Evolutionary conservation across 2,888 invertebrate genomes (phyloP), one percentile per base, ranked within the genome.

Genomic region (Labia minor): DNA sequence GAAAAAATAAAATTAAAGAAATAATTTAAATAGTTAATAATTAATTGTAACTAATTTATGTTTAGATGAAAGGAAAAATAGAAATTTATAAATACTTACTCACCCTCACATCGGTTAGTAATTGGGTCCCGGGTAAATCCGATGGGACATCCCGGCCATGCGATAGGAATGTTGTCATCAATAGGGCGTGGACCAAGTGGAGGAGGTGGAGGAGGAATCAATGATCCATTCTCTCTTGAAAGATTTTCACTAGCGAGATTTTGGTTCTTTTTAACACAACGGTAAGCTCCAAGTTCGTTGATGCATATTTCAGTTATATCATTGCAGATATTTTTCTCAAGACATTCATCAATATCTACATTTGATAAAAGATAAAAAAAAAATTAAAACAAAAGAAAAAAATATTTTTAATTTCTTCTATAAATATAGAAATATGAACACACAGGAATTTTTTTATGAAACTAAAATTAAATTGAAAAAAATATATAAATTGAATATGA

Each of bases 231-330:
- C 2, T 11, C 14, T 49, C n/a, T 49, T 49, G 3, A 3, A 10
- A 14, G n/a, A 49, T 49, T 49, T 33, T 37, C 49, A 8, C n/a
- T 20, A 3, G 61, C 14, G 14, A 10, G 16, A 14, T 1, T 18
- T 19, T 49, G 26, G 26, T 3, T 77, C 67, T 81, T 74, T 0
- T 81, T 78, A 26, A 82, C 81, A 70, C 87, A 88, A 69, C 81
- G 84, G 77, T 85, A 86, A 0, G 85, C 82, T 0, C 88, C 88
- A 0, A 83, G 81, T 62, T 84, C 84, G 75, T 88, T 88, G 71
- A 86, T 83, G 73, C 88, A 88, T 1, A 82, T 80, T 21, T 85
- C 85, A 49, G 81, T 80, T 4, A 79, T 78, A 33, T 37, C 16
- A 0, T 79, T 82, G 66, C 86, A 86, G 66, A 82, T 79, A 67